These are phyloP conservation scores for Eurystomus glaucurus DNA, from an alignment of 2,797 vertebrate species.

Conservation along the genomic window DNA sequence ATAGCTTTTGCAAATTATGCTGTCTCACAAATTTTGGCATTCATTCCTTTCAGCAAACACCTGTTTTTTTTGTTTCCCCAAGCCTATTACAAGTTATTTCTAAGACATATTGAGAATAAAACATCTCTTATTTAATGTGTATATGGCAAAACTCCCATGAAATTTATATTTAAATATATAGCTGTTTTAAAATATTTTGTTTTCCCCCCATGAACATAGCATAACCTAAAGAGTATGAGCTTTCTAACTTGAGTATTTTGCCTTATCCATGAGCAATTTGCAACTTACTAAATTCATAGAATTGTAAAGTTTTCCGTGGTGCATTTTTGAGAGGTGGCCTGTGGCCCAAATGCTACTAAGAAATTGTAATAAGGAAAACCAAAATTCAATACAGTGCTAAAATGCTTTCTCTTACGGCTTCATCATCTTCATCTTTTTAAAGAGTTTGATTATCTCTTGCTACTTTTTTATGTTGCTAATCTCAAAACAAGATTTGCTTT, in stretches of 20 bases:
- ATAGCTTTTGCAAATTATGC: not conserved
- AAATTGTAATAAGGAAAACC: not conserved
- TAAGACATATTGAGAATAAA: not conserved
- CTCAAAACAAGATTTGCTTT: not conserved
- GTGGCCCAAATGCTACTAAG: not conserved
- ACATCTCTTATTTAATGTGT: not conserved
- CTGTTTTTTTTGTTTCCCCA: rapidly evolving
- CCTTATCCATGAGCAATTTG: not conserved
- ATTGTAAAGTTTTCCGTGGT: not conserved
- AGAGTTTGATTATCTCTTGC: not conserved
- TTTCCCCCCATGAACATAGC: not conserved
- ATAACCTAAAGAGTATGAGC: not conserved
- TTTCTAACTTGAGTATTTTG: not conserved
- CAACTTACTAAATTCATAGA: not conserved
- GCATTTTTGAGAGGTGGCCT: not conserved
- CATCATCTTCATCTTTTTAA: not conserved
- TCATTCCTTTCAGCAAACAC: not conserved
- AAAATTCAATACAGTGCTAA: not conserved
- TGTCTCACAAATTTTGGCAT: not conserved
- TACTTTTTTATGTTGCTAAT: not conserved
- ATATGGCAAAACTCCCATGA: not conserved
- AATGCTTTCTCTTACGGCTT: not conserved
- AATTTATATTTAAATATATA: not conserved
- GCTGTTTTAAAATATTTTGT: not conserved
- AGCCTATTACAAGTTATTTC: not conserved